Percentiles rank a stretch among this genome's conserved stretches.
Conservation (phyloP, 30 jellyfish, hydroid and myxozoan genomes). For the Sanderia malayensis region DNA sequence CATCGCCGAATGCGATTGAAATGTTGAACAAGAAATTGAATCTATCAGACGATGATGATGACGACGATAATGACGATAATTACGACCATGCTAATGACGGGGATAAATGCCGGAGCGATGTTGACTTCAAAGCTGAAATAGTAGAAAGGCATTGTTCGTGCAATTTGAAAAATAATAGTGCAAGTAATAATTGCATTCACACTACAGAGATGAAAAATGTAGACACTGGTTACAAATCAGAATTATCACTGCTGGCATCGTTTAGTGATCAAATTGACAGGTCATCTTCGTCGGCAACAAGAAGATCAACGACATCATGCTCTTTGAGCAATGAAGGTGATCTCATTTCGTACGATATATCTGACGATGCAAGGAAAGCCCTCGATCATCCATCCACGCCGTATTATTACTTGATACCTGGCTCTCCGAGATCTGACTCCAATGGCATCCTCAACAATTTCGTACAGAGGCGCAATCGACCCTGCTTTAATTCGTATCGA, state of each 20-base stretch:
- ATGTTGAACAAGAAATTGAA: neutral
- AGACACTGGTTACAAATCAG: conserved; percentile 38
- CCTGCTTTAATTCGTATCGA: neutral
- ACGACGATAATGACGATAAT: neutral
- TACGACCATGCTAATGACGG: neutral
- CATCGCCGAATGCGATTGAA: conserved; percentile 26
- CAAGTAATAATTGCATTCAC: conserved; percentile 58
- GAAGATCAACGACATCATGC: too few relatives aligned
- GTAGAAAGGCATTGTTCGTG: conserved; percentile 53
- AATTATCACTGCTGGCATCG: conserved; percentile 38
- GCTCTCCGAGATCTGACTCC: conserved; percentile 34
- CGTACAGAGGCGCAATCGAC: conserved; percentile 8
- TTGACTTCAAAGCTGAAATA: conserved; percentile 24
- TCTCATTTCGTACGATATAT: conserved; percentile 14
- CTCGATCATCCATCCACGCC: conserved; percentile 44
- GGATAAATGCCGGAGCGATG: neutral
- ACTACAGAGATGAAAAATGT: conserved; percentile 53
- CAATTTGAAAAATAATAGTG: conserved; percentile 17
- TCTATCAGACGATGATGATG: neutral
- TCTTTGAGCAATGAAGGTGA: conserved; percentile 29
- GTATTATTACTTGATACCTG: conserved; percentile 39
- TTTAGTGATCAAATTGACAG: conserved; percentile 44
- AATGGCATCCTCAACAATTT: conserved; percentile 1
- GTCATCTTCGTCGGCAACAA: neutral
- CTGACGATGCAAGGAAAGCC: conserved; percentile 45